Evolutionary conservation across 2,888 invertebrate species (phyloP), one percentile per base, ranked within the genome.

Genomic region (Sinhomidia bicolor): DNA sequence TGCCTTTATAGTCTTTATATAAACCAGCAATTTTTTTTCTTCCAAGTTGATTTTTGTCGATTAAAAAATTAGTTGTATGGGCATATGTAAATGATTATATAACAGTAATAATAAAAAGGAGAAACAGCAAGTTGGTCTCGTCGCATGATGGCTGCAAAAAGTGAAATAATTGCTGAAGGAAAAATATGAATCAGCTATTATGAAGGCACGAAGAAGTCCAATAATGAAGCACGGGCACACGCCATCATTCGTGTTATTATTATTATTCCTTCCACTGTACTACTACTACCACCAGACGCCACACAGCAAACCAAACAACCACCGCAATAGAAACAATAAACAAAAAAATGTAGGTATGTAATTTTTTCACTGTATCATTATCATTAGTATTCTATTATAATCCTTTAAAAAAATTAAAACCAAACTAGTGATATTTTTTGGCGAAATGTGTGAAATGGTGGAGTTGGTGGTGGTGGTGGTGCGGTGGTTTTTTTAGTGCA

Each of bases 161-260:
- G 44, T 47, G 41, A 71, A 71, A 41, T 71, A 41, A 71, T 26
- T 32, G 36, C 36, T 71, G 20, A 17, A 26, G 23, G 20, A 44
- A 23, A 51, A 26, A 23, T 1, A 62, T 7, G 29, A 23, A 62
- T 32, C 1, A 32, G 29, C 51, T 47, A 17, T 23, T n/a, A 74
- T 7, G 12, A 76, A 26, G 76, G 26, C 47, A 54, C 51, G 76
- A 76, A 76, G 23, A 29, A 71, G 62, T 17, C 26, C n/a, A n/a
- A n/a, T n/a, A 36, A 36, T 68, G 36, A 26, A 36, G 74, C 47
- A 44, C 20, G n/a, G 44, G 80, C 62, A 44, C 80, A 80, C 62
- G 80, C 80, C 44, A 80, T 62, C 26, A 36, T 80, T 62, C 80
- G 80, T 80, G 80, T 26, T 10, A 32, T n/a, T n/a, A n/a, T n/a